phyloP scores from a whole-genome alignment of 2,888 invertebrate genomes.

The Andrena marginata region DNA sequence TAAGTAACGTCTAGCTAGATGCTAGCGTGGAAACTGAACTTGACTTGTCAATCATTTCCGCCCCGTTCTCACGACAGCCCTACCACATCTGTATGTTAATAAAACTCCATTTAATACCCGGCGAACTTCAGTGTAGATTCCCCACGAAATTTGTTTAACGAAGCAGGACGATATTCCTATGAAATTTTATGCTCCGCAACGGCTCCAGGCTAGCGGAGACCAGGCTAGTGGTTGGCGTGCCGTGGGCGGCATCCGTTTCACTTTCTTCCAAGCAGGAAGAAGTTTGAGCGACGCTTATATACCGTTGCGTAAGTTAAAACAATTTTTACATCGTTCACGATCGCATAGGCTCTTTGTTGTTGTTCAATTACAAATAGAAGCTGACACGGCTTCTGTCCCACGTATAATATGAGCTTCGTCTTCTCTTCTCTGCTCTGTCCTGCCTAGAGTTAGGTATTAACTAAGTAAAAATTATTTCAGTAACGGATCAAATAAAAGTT shows the following conservation, averaged over 20 bases:
- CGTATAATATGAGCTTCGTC: no score
- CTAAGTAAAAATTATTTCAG: no score
- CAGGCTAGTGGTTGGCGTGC: constrained; percentile 12
- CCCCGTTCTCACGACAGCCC: constrained; percentile 48
- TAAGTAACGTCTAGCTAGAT: background rate
- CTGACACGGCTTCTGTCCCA: no score
- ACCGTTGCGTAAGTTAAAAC: constrained; percentile 41
- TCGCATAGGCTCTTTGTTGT: no score
- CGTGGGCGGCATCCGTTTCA: constrained; percentile 64
- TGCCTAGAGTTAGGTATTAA: no score
- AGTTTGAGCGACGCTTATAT: constrained; percentile 5
- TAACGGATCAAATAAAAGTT: no score
- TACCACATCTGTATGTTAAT: constrained; percentile 67
- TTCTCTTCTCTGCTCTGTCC: no score
- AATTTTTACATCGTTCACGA: constrained; percentile 3
- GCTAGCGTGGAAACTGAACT: background rate
- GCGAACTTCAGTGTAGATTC: constrained; percentile 32
- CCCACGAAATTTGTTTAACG: constrained; percentile 67
- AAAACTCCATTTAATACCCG: constrained; percentile 75
- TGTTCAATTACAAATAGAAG: no score
- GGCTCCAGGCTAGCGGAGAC: background rate
- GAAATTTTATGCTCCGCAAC: constrained; percentile 39
- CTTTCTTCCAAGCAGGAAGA: constrained; percentile 62
- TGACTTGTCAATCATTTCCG: constrained; percentile 58
- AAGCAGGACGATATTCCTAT: constrained; percentile 53